A percentile compares a stretch with the other conserved stretches of the same genome.
These are phyloP conservation scores for Ernsta delagoae DNA, from an alignment of 2,888 invertebrate genomes.

Conservation along the genomic window DNA sequence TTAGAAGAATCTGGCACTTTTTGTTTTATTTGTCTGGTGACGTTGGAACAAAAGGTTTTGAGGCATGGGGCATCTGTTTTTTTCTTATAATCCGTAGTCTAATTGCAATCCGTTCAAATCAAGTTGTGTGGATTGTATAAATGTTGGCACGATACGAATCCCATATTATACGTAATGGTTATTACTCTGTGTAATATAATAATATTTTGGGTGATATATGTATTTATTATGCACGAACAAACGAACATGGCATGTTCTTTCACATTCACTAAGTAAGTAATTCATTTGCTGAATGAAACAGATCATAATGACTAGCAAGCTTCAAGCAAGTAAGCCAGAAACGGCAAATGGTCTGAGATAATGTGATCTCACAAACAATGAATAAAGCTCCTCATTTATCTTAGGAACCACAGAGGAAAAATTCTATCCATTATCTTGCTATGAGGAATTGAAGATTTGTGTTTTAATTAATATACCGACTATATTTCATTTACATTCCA, in stretches of 20 bases:
- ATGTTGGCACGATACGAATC: too few relatives aligned
- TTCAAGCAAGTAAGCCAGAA: constrained; percentile 34
- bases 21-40: background rate
- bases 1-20: constrained; percentile 8
- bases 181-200: background rate
- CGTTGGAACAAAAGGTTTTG: too few relatives aligned
- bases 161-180: too few relatives aligned
- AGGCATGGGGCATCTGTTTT: too few relatives aligned
- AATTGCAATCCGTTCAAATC: too few relatives aligned
- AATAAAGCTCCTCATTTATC: constrained; percentile 47
- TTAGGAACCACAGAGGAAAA: constrained; percentile 43
- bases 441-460: constrained; percentile 38
- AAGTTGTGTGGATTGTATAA: too few relatives aligned
- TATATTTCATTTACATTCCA: too few relatives aligned
- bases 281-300: constrained; percentile 26
- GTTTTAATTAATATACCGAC: background rate
- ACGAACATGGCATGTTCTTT: background rate
- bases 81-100: too few relatives aligned
- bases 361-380: constrained; percentile 45
- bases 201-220: background rate
- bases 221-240: background rate
- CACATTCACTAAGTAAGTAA: constrained; percentile 14
- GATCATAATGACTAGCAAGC: constrained; percentile 29
- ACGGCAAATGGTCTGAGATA: constrained; percentile 40
- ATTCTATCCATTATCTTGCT: constrained; percentile 39